Conservation (phyloP, 2,888 invertebrate species). For the Ligdia adustata region DNA sequence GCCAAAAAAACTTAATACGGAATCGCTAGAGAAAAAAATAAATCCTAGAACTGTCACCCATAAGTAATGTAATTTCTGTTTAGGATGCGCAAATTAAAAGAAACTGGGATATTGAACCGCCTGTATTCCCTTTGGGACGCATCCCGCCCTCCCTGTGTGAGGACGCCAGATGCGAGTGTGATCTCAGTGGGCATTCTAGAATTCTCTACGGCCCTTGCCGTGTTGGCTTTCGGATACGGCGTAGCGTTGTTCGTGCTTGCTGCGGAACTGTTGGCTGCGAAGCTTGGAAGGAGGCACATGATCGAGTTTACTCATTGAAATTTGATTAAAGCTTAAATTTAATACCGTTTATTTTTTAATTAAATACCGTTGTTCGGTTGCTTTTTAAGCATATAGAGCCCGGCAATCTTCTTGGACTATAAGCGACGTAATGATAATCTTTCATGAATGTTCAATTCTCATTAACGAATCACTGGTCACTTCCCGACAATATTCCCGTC, state of each 20-base stretch:
- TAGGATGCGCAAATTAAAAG: slow-evolving; percentile 84
- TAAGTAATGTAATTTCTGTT: slow-evolving; percentile 28
- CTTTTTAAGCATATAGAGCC: no score
- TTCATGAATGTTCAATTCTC: no score
- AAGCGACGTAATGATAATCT: no score
- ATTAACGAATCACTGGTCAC: no score
- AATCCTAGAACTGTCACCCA: no score
- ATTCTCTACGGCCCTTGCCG: slow-evolving; percentile 83
- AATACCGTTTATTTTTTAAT: no score
- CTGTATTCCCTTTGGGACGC: slow-evolving; percentile 84
- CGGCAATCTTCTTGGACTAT: no score
- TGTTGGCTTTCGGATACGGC: slow-evolving; percentile 74
- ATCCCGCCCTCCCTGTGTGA: slow-evolving; percentile 83
- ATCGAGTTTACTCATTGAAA: slow-evolving; percentile 38
- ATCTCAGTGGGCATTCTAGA: slow-evolving; percentile 84
- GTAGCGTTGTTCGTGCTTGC: slow-evolving; percentile 60
- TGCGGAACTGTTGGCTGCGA: slow-evolving; percentile 52
- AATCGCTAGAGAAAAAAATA: no score
- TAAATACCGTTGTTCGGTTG: no score
- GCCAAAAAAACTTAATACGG: no score
- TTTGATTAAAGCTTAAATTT: no score
- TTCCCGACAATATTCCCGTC: no score
- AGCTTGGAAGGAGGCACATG: neutral
- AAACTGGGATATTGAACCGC: slow-evolving; percentile 84
- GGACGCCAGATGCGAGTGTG: slow-evolving; percentile 67